Conservation (phyloP, 1,140 invertebrate species). For the Akabosia matsudoensis region DNA sequence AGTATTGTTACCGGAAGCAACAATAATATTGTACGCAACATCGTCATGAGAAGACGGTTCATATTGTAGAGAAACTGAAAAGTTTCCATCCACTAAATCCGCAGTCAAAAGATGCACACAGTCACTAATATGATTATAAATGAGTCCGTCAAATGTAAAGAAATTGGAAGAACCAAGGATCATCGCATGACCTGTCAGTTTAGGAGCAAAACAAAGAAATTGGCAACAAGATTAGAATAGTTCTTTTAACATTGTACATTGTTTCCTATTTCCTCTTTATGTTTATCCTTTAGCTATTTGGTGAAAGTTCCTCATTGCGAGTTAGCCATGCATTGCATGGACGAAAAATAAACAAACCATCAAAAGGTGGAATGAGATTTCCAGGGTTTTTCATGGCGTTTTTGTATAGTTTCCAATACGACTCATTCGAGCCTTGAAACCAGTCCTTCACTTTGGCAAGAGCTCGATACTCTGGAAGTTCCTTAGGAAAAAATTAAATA, state of each 20-base stretch:
- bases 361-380: slow-evolving; percentile 74
- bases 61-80: slow-evolving; percentile 53
- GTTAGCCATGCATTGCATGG: neutral
- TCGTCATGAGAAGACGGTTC: slow-evolving; percentile 19
- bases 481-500: slow-evolving; percentile 51
- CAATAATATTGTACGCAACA: slow-evolving; percentile 47
- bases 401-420: slow-evolving; percentile 69
- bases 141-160: slow-evolving; percentile 70
- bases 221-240: neutral
- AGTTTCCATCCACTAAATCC: slow-evolving; percentile 62
- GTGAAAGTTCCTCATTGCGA: neutral
- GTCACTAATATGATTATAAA: slow-evolving; percentile 62
- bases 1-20: slow-evolving; percentile 50
- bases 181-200: slow-evolving; percentile 62
- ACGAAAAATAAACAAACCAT: slow-evolving; percentile 57
- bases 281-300: neutral
- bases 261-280: neutral
- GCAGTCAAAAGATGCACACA: slow-evolving; percentile 67
- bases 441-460: slow-evolving; percentile 64
- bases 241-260: neutral
- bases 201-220: slow-evolving; percentile 10
- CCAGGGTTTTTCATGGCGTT: slow-evolving; percentile 66
- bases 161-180: slow-evolving; percentile 68
- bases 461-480: slow-evolving; percentile 71
- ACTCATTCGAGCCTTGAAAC: slow-evolving; percentile 65